phyloP scores from a whole-genome alignment of 2,888 invertebrate species.

The Epistrophe grossulariae region DNA sequence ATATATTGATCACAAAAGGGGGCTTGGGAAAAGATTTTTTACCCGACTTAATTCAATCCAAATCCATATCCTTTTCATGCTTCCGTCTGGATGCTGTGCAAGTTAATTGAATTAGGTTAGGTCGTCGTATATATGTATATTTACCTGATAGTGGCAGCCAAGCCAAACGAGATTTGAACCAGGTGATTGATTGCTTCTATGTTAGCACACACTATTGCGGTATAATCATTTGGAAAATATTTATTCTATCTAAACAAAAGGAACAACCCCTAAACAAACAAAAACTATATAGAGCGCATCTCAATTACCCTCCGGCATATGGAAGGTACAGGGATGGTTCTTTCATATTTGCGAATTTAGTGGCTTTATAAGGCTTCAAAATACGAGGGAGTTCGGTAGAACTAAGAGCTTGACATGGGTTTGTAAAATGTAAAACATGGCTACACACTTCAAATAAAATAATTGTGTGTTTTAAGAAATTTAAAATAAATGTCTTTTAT shows the following conservation, averaged over 20 bases:
- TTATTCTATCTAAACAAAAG: conserved; percentile 48
- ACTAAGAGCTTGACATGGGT: too few relatives aligned
- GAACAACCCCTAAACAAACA: conserved; percentile 32
- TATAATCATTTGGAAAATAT: conserved; percentile 63
- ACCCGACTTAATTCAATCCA: conserved; percentile 58
- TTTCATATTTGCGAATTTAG: not conserved
- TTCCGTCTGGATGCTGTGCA: conserved; percentile 33
- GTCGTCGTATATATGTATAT: not conserved
- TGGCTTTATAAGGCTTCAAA: not conserved
- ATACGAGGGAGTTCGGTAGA: not conserved
- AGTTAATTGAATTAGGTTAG: conserved; percentile 75
- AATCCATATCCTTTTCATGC: conserved; percentile 53
- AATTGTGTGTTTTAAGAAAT: too few relatives aligned
- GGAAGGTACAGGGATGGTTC: not conserved
- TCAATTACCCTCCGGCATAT: not conserved
- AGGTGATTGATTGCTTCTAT: conserved; percentile 67
- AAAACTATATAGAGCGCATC: conserved; percentile 3
- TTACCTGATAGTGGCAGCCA: conserved; percentile 49
- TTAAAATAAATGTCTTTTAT: too few relatives aligned
- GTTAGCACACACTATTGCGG: conserved; percentile 52
- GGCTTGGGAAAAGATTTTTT: conserved; percentile 8
- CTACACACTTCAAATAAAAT: too few relatives aligned
- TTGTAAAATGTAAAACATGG: too few relatives aligned
- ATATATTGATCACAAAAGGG: conserved; percentile 9
- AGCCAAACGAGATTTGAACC: conserved; percentile 4